Evolutionary conservation across 2,797 vertebrate species (phyloP).

Genomic region (Chelon labrosus): DNA sequence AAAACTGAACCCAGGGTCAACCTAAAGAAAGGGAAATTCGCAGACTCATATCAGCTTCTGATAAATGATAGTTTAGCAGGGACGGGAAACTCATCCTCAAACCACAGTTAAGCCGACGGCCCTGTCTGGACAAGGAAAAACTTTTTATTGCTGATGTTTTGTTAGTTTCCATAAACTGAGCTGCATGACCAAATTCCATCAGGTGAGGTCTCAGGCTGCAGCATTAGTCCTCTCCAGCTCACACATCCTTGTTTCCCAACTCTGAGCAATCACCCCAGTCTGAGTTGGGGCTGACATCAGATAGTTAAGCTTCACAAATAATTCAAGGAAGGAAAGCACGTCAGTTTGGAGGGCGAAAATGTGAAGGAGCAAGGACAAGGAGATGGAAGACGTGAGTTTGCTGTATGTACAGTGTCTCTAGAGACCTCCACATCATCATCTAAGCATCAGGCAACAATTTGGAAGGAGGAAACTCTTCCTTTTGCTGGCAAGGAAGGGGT

Average conservation of each 20-base stretch:
- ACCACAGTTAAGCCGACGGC: slow-evolving; percentile 49
- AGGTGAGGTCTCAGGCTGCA: slow-evolving; percentile 12
- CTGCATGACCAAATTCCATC: slow-evolving; percentile 31
- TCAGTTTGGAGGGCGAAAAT: slow-evolving; percentile 23
- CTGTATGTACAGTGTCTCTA: slow-evolving; percentile 50
- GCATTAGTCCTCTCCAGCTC: slow-evolving; percentile 28
- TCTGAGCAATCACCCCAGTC: slow-evolving; percentile 24
- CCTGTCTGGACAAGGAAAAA: slow-evolving; percentile 26
- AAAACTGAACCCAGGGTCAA: slow-evolving; percentile 39
- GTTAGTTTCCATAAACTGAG: slow-evolving; percentile 19
- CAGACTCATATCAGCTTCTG: slow-evolving; percentile 30
- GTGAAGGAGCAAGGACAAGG: slow-evolving; percentile 39
- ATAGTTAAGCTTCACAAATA: slow-evolving; percentile 54
- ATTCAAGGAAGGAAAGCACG: slow-evolving; percentile 40
- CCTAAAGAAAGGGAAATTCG: slow-evolving; percentile 18
- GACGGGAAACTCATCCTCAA: slow-evolving; percentile 53
- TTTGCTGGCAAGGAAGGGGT: slow-evolving; percentile 50
- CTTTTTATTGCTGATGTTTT: slow-evolving; percentile 28
- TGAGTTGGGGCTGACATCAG: slow-evolving; percentile 46
- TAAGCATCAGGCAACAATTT: slow-evolving; percentile 79
- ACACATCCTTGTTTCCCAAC: slow-evolving; percentile 34
- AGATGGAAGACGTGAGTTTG: slow-evolving; percentile 50
- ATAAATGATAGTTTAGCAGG: slow-evolving; percentile 56
- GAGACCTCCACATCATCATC: slow-evolving; percentile 68
- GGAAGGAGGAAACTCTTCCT: slow-evolving; percentile 63